A percentile compares a stretch with the other conserved stretches of the same genome.
Evolutionary conservation across 2,888 invertebrate species (phyloP).

Genomic region (Tipula confusa): DNA sequence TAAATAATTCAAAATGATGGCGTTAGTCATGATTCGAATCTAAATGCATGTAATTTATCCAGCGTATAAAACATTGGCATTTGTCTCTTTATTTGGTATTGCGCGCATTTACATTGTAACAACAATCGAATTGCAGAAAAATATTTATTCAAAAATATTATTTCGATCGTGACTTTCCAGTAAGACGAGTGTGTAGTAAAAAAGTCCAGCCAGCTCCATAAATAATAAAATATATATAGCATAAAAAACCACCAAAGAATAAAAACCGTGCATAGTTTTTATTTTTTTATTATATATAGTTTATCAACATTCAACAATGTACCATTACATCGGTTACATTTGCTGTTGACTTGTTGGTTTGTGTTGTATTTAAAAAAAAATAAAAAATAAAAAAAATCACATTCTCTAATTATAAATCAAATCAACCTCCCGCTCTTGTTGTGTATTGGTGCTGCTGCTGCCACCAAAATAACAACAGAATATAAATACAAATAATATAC

Average conservation of each 20-base stretch:
- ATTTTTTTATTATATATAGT: too few relatives aligned
- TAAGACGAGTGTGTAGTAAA: not conserved
- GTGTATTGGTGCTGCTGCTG: not conserved
- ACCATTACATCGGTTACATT: not conserved
- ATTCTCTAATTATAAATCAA: not conserved
- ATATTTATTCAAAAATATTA: not conserved
- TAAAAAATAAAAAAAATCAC: too few relatives aligned
- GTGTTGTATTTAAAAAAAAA: not conserved
- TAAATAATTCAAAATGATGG: not conserved
- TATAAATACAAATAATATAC: not conserved
- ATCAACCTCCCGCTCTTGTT: conserved; percentile 1
- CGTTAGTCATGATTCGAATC: not conserved
- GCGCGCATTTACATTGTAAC: not conserved
- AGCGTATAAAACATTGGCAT: not conserved
- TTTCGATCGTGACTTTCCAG: not conserved
- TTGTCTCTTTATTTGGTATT: not conserved
- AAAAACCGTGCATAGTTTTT: not conserved
- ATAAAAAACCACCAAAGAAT: not conserved
- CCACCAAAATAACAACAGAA: conserved; percentile 1
- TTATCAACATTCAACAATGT: not conserved
- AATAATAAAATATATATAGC: not conserved
- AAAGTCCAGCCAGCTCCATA: not conserved
- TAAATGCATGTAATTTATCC: not conserved
- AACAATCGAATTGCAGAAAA: not conserved
- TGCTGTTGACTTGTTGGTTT: not conserved